phyloP scores from a whole-genome alignment of 2,797 vertebrate genomes.

The Sparidentex hasta region DNA sequence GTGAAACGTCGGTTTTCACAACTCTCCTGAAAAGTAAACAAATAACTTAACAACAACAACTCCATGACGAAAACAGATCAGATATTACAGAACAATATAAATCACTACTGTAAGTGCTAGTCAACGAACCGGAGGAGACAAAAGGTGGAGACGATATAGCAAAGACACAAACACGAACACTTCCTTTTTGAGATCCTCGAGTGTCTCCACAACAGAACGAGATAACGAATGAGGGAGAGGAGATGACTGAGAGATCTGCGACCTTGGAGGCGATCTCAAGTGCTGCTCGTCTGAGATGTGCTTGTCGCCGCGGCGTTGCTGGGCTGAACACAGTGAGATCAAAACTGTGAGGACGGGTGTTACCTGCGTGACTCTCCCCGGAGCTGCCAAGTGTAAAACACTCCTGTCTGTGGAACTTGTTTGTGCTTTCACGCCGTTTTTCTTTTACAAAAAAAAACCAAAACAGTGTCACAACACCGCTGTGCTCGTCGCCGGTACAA shows the following conservation, averaged over 20 bases:
- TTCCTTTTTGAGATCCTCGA: slow-evolving; percentile 40
- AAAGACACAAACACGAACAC: slow-evolving; percentile 71
- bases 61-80: slow-evolving; percentile 68
- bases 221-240: slow-evolving; percentile 52
- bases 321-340: slow-evolving; percentile 58
- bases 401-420: slow-evolving; percentile 24
- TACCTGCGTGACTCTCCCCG: slow-evolving; percentile 46
- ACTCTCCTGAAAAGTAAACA: slow-evolving; percentile 60
- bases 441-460: too few species aligned
- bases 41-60: slow-evolving; percentile 62
- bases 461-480: slow-evolving; percentile 60
- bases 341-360: slow-evolving; percentile 58
- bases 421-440: slow-evolving; percentile 54
- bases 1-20: slow-evolving; percentile 34
- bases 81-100: slow-evolving; percentile 75
- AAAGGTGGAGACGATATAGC: slow-evolving; percentile 58
- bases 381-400: slow-evolving; percentile 54
- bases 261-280: slow-evolving; percentile 27
- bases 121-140: slow-evolving; percentile 58
- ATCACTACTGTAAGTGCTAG: slow-evolving; percentile 63
- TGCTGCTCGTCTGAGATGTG: slow-evolving; percentile 54
- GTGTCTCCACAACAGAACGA: slow-evolving; percentile 57
- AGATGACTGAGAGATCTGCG: slow-evolving; percentile 15
- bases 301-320: slow-evolving; percentile 30
- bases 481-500: slow-evolving; percentile 57